Conservation (phyloP, 2,797 vertebrate species). For the Pseudopleuronectes americanus region DNA sequence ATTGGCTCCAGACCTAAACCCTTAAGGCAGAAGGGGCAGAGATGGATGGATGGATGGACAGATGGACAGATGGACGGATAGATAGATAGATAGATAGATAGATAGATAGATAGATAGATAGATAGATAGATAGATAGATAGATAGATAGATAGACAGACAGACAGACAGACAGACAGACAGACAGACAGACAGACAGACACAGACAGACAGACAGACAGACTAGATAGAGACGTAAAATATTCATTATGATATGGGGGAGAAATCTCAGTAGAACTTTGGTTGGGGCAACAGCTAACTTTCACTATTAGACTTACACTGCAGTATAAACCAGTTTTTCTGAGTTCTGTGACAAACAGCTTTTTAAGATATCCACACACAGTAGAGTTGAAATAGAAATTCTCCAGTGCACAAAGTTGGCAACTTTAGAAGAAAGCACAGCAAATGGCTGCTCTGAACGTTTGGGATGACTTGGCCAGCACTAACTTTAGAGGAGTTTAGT, state of each 20-base stretch:
- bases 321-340: conserved; percentile 11
- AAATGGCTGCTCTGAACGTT: conserved; percentile 47
- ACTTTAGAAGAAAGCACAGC: conserved; percentile 17
- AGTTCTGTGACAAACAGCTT: conserved; percentile 27
- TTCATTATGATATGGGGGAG: neutral
- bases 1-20: too few relatives aligned
- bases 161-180: too few relatives aligned
- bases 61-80: too few relatives aligned
- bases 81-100: too few relatives aligned
- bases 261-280: conserved; percentile 1
- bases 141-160: too few relatives aligned
- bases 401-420: conserved; percentile 40
- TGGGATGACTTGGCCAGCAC: conserved; percentile 31
- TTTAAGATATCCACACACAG: conserved; percentile 7
- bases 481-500: conserved; percentile 29
- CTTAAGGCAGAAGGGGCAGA: conserved; percentile 13
- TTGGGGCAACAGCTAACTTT: conserved; percentile 11
- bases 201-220: too few relatives aligned
- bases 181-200: too few relatives aligned
- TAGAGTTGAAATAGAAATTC: conserved; percentile 42
- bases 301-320: neutral
- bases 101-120: too few relatives aligned
- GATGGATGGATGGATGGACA: too few relatives aligned
- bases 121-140: too few relatives aligned
- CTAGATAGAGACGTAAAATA: too few relatives aligned